Evolutionary conservation across 2,888 invertebrate species (phyloP), one percentile per base, ranked within the genome.

Genomic region (Brenthis hecate): DNA sequence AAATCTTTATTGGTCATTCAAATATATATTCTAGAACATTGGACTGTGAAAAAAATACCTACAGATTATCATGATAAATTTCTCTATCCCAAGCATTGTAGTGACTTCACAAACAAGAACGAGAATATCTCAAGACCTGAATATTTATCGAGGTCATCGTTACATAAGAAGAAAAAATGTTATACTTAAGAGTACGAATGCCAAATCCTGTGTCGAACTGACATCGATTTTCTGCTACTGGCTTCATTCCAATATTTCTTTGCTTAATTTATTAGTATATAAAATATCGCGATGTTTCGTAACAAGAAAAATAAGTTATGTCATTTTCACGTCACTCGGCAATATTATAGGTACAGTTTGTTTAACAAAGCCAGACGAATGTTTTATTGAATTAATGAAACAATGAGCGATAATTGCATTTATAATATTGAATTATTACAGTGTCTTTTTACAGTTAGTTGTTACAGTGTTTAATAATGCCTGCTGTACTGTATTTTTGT

Each of bases 201-300:
- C 78, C 75, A 72, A 74, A 78, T 77, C 78, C 80, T 80, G 79
- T 78, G 82, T 81, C 80, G 78, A 81, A 81, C 79, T 77, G 76
- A 74, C 84, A 88, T 89, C 85, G 89, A 89, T 89, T 89, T 81
- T 80, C 76, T 77, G 72, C 73, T 79, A 73, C 84, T 90, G 90
- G 90, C 89, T 81, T 79, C 80, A 81, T 78, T 89, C 90, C 90
- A 90, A 88, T 84, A 79, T 85, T 83, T 80, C 81, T 78, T 85
- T 82, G 81, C 83, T 80, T 87, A 85, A 88, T 87, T 88, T 87
- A 88, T 89, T 88, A 87, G 85, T 79, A 81, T 86, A 79, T 78
- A 82, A 84, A 81, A 79, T 77, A 77, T 74, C 72, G 69, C 66
- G 57, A 74, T 79, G 74, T 84, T 81, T 79, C 79, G 80, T 84